These are phyloP conservation scores for Tympanuchus pallidicinctus DNA, from an alignment of 2,113 vertebrate species.

Conservation along the genomic window DNA sequence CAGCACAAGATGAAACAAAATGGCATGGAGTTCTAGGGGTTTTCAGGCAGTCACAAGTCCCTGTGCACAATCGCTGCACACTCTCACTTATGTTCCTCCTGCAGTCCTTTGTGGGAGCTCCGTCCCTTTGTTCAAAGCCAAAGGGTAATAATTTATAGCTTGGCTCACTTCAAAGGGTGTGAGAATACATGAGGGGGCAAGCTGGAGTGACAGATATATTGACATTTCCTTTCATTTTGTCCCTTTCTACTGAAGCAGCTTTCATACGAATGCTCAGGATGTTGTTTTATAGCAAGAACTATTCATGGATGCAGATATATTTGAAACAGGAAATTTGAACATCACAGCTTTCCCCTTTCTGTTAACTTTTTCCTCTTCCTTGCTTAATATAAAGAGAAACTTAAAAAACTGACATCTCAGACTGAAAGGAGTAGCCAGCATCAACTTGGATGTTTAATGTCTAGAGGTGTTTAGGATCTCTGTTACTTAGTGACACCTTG, in stretches of 20 bases:
- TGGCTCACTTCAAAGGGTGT: background rate
- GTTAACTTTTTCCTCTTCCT: background rate
- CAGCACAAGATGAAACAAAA: background rate
- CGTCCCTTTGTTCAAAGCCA: background rate
- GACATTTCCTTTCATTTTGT: constrained; percentile 40
- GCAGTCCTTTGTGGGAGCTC: background rate
- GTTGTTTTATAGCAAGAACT: constrained; percentile 16
- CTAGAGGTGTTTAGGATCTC: background rate
- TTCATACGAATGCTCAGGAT: constrained; percentile 43
- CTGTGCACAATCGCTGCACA: accelerated
- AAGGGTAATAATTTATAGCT: background rate
- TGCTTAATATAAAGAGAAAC: background rate
- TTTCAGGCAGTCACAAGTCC: background rate
- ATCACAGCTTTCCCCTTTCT: background rate
- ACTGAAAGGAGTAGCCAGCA: background rate
- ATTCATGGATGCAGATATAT: background rate
- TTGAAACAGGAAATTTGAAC: constrained; percentile 30
- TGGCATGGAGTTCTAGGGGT: background rate
- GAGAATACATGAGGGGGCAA: background rate
- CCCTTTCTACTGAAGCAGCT: background rate
- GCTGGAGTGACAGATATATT: background rate
- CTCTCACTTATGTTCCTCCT: accelerated
- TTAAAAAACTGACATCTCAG: background rate
- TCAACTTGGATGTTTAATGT: background rate
- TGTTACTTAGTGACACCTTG: background rate